These are phyloP conservation scores for Rotaria macrura DNA, from an alignment of 2,888 invertebrate genomes.

Conservation along the genomic window DNA sequence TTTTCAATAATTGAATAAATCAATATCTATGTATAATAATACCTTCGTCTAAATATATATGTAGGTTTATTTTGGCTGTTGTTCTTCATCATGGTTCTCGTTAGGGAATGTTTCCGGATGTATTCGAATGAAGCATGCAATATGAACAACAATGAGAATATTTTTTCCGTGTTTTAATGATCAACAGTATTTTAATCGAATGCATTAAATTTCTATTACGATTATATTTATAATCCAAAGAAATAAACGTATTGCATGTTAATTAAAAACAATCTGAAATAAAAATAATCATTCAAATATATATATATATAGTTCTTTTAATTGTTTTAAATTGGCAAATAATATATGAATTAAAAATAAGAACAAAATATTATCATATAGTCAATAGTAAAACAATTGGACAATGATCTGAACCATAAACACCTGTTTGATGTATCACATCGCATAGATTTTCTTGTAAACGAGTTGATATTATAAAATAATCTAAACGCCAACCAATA, in stretches of 20 bases:
- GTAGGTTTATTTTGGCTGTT: neutral
- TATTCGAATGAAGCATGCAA: neutral
- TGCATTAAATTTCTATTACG: neutral
- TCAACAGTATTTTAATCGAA: neutral
- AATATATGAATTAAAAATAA: too few species aligned
- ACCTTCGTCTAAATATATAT: too few species aligned
- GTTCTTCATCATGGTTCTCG: neutral
- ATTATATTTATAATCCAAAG: neutral
- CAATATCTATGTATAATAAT: neutral
- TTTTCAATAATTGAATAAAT: neutral
- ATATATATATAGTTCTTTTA: too few species aligned
- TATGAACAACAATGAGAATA: neutral
- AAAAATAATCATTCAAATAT: too few species aligned
- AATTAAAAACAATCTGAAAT: neutral
- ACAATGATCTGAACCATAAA: constrained; percentile 90
- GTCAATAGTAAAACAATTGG: constrained; percentile 56
- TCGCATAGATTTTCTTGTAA: constrained; percentile 67
- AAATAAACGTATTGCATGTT: neutral
- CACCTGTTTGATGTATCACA: constrained; percentile 66
- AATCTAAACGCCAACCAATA: constrained; percentile 70
- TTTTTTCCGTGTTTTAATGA: neutral
- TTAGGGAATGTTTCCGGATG: neutral
- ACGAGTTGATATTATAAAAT: constrained; percentile 20
- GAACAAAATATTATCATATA: neutral
- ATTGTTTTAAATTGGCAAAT: too few species aligned